Evolutionary conservation across 2,113 vertebrate species (phyloP), one percentile per base, ranked within the genome.

Genomic region (Neodon shergylaensis): DNA sequence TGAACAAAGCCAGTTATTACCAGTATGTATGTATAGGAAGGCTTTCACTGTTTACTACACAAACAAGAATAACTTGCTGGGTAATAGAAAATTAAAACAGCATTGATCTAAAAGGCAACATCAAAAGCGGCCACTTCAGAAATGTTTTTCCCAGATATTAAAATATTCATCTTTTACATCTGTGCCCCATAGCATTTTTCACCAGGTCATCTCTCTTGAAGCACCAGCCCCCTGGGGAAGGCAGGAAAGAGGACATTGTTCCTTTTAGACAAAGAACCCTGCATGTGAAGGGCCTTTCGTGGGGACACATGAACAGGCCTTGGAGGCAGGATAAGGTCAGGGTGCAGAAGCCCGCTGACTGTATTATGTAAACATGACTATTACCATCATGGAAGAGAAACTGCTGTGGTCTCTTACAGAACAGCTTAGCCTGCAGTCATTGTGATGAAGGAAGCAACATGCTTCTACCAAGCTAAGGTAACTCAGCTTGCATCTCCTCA

Each of bases 31-130:
- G 73, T 65, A 86, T 39, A 95, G 91, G 74, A 74, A 79, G 84
- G 28, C 70, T 96, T 95, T 97, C 88, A 91, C 81, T 74, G 70
- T 84, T 90, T 3, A 83, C 87, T 72, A 91, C 54, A 95, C 66
- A 89, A 93, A 89, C 88, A 92, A 90, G 88, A 76, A 94, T 42
- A 82, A 84, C 83, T 82, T 91, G 86, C 89, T 96, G 70, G 73
- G 88, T 63, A 88, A 78, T 0, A 96, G 54, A 89, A 94, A 88
- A 90, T 68, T 91, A 94, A 81, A 96, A 82, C 1, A 95, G 91
- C 54, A 81, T 9, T 68, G 88, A 91, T 44, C 92, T 85, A 95
- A 95, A 97, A 94, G 94, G 70, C 61, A 68, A 61, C 92, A 86
- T 92, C 82, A 92, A 95, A 97, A 79, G 93, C 77, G 58, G 89